Evolutionary conservation across 2,797 vertebrate species (phyloP).

Genomic region (Poecilia gillii): DNA sequence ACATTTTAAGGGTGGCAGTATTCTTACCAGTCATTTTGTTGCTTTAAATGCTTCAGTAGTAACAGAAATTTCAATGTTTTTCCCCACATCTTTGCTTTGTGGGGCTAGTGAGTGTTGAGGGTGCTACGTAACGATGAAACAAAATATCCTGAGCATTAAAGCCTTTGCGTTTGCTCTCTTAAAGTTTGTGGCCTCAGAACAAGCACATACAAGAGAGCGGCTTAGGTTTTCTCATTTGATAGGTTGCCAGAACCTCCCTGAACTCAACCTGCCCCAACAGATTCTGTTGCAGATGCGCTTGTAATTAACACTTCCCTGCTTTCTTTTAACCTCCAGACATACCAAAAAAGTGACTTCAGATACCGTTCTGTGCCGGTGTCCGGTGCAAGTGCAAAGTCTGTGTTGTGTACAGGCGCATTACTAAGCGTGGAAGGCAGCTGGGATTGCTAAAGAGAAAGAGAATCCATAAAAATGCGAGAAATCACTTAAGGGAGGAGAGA

Average conservation of each 20-base stretch:
- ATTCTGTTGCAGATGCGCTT: slow-evolving; percentile 64
- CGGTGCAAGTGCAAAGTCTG: slow-evolving; percentile 50
- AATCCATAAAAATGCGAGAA: slow-evolving; percentile 31
- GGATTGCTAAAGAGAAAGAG: slow-evolving; percentile 44
- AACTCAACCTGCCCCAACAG: slow-evolving; percentile 69
- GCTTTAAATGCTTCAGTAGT: no score
- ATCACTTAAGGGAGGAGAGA: slow-evolving; percentile 62
- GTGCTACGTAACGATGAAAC: neutral
- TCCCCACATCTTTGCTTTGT: neutral
- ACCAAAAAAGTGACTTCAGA: slow-evolving; percentile 66
- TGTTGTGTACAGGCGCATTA: slow-evolving; percentile 49
- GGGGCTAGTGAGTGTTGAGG: neutral
- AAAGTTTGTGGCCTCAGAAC: slow-evolving; percentile 27
- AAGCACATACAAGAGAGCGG: slow-evolving; percentile 39
- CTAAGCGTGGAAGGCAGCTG: slow-evolving; percentile 66
- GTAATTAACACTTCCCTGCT: slow-evolving; percentile 59
- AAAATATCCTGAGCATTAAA: neutral
- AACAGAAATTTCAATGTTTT: neutral
- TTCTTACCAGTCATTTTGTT: neutral
- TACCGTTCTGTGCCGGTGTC: slow-evolving; percentile 4
- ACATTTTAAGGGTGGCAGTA: neutral
- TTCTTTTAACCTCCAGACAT: slow-evolving; percentile 63
- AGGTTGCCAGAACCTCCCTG: slow-evolving; percentile 49
- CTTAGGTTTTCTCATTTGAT: slow-evolving; percentile 46
- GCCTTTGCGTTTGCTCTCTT: slow-evolving; percentile 27